A percentile compares a stretch with the other conserved stretches of the same genome.
These are phyloP conservation scores for Euphydryas editha DNA, from an alignment of 2,888 invertebrate genomes.

Conservation along the genomic window DNA sequence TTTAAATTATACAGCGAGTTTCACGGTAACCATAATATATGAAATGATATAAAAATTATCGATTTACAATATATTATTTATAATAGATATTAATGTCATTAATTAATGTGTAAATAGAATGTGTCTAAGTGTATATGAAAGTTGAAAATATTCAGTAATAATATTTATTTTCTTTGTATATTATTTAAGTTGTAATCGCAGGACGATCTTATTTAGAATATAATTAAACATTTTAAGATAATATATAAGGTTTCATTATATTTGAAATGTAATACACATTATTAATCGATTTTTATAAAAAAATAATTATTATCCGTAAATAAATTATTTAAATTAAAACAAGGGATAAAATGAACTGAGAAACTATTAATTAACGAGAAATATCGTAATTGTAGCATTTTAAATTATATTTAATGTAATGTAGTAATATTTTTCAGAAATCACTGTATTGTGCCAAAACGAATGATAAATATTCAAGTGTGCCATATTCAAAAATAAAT, in stretches of 20 bases:
- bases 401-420: slow-evolving; percentile 22
- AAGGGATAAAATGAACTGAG: slow-evolving; percentile 80
- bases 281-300: slow-evolving; percentile 12
- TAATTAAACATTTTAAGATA: slow-evolving; percentile 10
- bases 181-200: slow-evolving; percentile 16
- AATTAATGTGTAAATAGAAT: slow-evolving; percentile 12
- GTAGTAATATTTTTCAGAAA: slow-evolving; percentile 9
- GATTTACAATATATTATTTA: slow-evolving; percentile 14
- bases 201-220: slow-evolving; percentile 14
- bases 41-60: background rate
- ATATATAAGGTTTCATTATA: slow-evolving; percentile 12
- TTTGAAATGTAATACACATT: slow-evolving; percentile 9
- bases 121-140: slow-evolving; percentile 6
- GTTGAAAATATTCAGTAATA: background rate
- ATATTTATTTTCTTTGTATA: background rate
- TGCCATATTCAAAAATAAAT: background rate
- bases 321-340: slow-evolving; percentile 59
- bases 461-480: slow-evolving; percentile 3
- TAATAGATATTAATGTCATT: slow-evolving; percentile 1
- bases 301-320: slow-evolving; percentile 50
- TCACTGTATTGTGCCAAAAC: slow-evolving; percentile 24
- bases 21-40: background rate
- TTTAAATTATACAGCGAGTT: background rate
- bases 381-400: slow-evolving; percentile 40
- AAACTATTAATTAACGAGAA: slow-evolving; percentile 55